phyloP scores from a whole-genome alignment of 1,140 invertebrate species.

The Platyscapa corneri region DNA sequence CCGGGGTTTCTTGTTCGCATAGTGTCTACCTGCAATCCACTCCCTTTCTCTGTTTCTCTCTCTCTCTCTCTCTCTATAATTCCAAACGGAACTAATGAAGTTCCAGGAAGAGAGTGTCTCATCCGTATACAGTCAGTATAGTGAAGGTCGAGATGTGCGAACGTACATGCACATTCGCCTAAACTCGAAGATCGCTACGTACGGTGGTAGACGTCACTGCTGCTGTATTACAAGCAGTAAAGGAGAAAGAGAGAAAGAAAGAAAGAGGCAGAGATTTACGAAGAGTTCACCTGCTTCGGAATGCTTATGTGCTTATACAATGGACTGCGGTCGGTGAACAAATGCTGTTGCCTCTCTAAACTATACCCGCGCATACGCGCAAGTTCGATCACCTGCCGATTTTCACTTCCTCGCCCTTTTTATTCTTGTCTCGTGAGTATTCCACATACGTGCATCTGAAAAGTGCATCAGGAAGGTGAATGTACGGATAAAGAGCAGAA shows the following conservation, averaged over 20 bases:
- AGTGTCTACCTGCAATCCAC: not conserved
- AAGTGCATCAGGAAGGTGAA: conserved; percentile 20
- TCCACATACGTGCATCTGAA: not conserved
- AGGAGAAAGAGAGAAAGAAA: not conserved
- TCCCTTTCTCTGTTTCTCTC: too few species aligned
- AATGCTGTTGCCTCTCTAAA: conserved; percentile 1
- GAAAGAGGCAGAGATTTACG: conserved; percentile 43
- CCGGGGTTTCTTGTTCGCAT: conserved; percentile 41
- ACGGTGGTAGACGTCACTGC: conserved; percentile 32
- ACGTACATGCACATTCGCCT: conserved; percentile 10
- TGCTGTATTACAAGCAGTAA: not conserved
- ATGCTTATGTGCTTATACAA: conserved; percentile 37
- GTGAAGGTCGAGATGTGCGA: conserved; percentile 19
- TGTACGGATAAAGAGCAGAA: not conserved
- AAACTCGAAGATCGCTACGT: conserved; percentile 24
- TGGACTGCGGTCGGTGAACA: conserved; percentile 20
- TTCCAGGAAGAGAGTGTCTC: conserved; percentile 47
- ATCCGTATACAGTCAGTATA: not conserved
- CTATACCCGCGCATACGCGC: not conserved
- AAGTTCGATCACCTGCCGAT: conserved; percentile 38
- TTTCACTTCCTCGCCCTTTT: conserved; percentile 24
- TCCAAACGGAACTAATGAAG: conserved; percentile 50
- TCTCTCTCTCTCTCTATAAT: not conserved
- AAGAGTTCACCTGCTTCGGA: conserved; percentile 47
- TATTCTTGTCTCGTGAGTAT: not conserved